These are phyloP conservation scores for Bemisia tabaci DNA, from an alignment of 1,140 invertebrate species.

Conservation along the genomic window DNA sequence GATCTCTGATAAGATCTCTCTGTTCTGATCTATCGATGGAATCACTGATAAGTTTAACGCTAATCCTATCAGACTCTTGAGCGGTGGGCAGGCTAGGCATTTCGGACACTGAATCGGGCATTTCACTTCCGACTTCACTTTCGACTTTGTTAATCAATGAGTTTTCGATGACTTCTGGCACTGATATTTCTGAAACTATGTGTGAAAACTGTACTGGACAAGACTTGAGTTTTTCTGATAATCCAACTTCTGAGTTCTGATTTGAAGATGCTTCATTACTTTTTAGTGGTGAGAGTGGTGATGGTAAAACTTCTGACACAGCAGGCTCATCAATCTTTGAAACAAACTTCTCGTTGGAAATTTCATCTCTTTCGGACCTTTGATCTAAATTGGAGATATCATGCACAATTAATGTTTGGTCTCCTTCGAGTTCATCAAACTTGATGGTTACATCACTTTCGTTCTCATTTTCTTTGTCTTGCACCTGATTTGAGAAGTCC, in stretches of 20 bases:
- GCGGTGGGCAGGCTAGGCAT: neutral
- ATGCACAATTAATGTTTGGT: too few species aligned
- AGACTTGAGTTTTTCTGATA: too few species aligned
- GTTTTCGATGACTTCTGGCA: neutral
- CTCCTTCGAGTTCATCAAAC: neutral
- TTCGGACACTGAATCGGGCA: neutral
- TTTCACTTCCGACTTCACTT: neutral
- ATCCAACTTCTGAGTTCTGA: neutral
- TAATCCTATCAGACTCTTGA: neutral
- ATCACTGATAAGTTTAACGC: too few species aligned
- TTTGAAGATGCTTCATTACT: neutral
- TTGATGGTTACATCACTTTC: neutral
- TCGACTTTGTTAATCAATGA: neutral
- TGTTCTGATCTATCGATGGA: too few species aligned
- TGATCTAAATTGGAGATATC: too few species aligned
- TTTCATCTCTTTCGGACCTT: neutral
- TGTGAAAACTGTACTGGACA: neutral
- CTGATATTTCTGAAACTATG: neutral
- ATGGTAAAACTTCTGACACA: neutral
- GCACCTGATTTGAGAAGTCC: neutral
- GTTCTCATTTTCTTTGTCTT: neutral
- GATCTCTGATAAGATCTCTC: too few species aligned
- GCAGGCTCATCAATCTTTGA: neutral
- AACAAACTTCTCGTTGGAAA: neutral
- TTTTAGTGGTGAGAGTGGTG: neutral